Evolutionary conservation across 2,888 invertebrate species (phyloP), one percentile per base, ranked within the genome.

Genomic region (Macrophya alboannulata): DNA sequence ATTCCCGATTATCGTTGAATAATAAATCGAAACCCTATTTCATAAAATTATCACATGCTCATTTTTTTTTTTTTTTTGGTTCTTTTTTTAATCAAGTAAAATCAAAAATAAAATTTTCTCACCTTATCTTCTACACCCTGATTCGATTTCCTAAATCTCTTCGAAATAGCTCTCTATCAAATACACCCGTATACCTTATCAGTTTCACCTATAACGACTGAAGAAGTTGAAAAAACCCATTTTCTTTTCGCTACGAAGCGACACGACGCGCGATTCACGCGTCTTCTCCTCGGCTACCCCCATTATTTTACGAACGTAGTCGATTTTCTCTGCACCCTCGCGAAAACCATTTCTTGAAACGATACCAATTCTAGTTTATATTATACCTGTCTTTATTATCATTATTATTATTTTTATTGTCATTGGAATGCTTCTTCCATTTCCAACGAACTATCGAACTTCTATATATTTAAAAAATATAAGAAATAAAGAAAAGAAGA

Each of bases 281-380:
- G n/a, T n/a, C n/a, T n/a, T 74, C 72, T 74, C 72, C 72, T 74
- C 72, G 5, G 5, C 37, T 21, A n/a, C 72, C 43, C 43, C 17
- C 8, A 74, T 74, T 45, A 74, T 74, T 74, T 71, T 45, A 21
- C 72, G 21, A 74, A 74, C 72, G 45, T n/a, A 74, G n/a, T 74
- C 72, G 72, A 45, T 21, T 74, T 45, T 43, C 12, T n/a, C n/a
- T n/a, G n/a, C 72, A 40, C 72, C 40, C 45, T 9, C 45, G 72
- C 45, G 9, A 45, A 74, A 45, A 74, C 72, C 72, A 74, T 74
- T 74, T 74, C 72, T 21, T 21, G 8, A 43, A 25, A 74, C 72
- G 72, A 74, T 74, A 74, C 72, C 72, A 74, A 74, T 74, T 45
- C 43, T 21, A 25, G 12, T 43, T 45, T 45, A 9, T 74, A 45